Base-by-base conservation (phyloP, 1,140 invertebrate species). In the Colletes latitarsis region DNA sequence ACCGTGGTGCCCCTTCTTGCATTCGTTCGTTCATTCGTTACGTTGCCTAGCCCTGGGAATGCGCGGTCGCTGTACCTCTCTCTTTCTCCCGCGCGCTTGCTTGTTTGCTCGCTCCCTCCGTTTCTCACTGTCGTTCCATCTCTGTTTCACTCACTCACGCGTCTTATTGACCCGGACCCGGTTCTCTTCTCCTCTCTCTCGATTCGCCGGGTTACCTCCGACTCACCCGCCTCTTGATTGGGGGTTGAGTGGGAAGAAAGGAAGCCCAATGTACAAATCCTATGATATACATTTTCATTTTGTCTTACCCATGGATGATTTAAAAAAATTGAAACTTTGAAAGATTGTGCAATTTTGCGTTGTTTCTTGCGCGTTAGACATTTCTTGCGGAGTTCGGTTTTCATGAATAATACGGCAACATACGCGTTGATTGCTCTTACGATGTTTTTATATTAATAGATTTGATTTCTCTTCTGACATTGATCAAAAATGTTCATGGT, bases 161-260 rank as follows among this genome's bases (percentile, higher is more conserved):
- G 92, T 93, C 93, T 93, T 94, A 94, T 93, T 94, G 93, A 93
- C 93, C 92, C 91, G 92, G 89, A 92, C 91, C 91, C 90, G 91
- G 91, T 92, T 92, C 90, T 92, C 89, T 87, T 87, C 90, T 89
- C 90, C 79, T 90, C 87, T 78, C 81, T 83, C 88, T 90, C 89
- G 91, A 92, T 92, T 92, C 89, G 89, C 87, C 88, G 89, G 88
- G 90, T 90, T 90, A 88, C 89, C 88, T 88, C 89, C 87, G 82
- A 84, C 81, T 87, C 80, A 85, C 69, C 82, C 85, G 85, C 88
- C 80, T 70, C 77, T 80, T 84, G 79, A 82, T 77, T 63, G 69
- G 77, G 82, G 78, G 71, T 69, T 71, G 68, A 80, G 73, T 81
- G 74, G 78, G 46, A 78, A 77, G 76, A 67, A 84, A 77, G 71